Evolutionary conservation across 2,888 invertebrate genomes (phyloP), one percentile per base, ranked within the genome.

Genomic region (Deladenus siricidicola): DNA sequence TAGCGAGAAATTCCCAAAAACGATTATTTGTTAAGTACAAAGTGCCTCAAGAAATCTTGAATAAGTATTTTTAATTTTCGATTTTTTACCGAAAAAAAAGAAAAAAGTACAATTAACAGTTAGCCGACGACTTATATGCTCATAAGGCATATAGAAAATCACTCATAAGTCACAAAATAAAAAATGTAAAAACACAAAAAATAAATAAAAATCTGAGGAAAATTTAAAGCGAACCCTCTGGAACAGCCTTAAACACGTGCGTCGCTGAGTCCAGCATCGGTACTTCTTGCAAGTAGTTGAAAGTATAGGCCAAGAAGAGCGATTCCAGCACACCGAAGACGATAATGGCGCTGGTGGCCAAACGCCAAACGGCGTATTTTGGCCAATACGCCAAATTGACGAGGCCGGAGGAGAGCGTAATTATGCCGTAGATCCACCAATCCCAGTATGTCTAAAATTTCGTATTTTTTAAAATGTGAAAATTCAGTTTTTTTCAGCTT

Each of bases 291-390:
- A 65, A 29, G 24, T 45, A 49, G 21, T 58, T 58, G 8, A 68
- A 45, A 24, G 66, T 48, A 67, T 67, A 66, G 34, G 47, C 44
- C 29, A 66, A 54, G 45, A 66, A 66, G 4, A 52, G 42, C 26
- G 68, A 69, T 42, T 65, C 60, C 19, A 68, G 23, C n/a, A 68
- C 61, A 26, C 69, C 69, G 21, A 71, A 45, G 26, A 71, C 64
- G 54, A 69, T 65, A 10, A 56, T 42, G 14, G 68, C 28, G 4
- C 70, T 60, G 29, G 62, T 55, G 26, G 56, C 28, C 49, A 64
- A 51, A 19, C 69, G 62, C 69, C 69, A 69, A 52, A 55, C 56
- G 23, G 45, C 55, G 44, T 63, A 63, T n/a, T 4, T 34, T 51
- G 68, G 50, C 23, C 51, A 56, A n/a, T 45, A 29, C 42, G 59